Evolutionary conservation across 2,888 invertebrate species (phyloP), one percentile per base, ranked within the genome.

Genomic region (Synanthedon tipuliformis): DNA sequence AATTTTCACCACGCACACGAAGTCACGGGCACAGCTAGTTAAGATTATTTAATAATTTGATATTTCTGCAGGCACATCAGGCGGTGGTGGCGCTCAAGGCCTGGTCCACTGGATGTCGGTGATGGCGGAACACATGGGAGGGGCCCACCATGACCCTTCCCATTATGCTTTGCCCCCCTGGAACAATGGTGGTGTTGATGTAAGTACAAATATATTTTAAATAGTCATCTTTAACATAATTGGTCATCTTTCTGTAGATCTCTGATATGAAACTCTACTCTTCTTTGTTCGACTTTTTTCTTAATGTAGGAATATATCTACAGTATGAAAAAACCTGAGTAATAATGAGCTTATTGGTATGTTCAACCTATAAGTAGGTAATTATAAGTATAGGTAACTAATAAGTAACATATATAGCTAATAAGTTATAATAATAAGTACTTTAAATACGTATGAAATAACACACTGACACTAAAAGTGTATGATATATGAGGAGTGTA

Each of bases 81-180:
- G 90, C 69, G 90, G 90, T 78, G 90, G 90, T 78, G 91, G 91
- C 61, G 91, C 93, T 51, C 93, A 93, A 73, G 94, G 94, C 57
- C 90, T 96, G 75, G 96, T 96, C 73, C 96, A 96, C 89, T 96
- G 96, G 96, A 96, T 96, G 95, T 95, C 96, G 75, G 96, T 96
- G 71, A 96, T 96, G 96, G 96, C 96, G 56, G 96, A 96, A 75
- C 96, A 96, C 78, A 96, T 96, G 92, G 96, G 95, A 80, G 92
- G 92, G 61, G 92, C 93, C 56, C 94, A 94, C 66, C 94, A 94
- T 70, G 89, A 90, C 68, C 90, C 90, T 71, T 91, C 92, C 71
- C 92, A 92, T 73, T 93, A 93, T 80, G 88, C 88, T 18, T 75
- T 88, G 51, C 88, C 88, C 1, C 88, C 88, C 0, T 88, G 88